Percentiles rank a stretch among this genome's conserved stretches.
These are phyloP conservation scores for Axis porcinus DNA, from an alignment of 2,113 vertebrate genomes.

Conservation along the genomic window DNA sequence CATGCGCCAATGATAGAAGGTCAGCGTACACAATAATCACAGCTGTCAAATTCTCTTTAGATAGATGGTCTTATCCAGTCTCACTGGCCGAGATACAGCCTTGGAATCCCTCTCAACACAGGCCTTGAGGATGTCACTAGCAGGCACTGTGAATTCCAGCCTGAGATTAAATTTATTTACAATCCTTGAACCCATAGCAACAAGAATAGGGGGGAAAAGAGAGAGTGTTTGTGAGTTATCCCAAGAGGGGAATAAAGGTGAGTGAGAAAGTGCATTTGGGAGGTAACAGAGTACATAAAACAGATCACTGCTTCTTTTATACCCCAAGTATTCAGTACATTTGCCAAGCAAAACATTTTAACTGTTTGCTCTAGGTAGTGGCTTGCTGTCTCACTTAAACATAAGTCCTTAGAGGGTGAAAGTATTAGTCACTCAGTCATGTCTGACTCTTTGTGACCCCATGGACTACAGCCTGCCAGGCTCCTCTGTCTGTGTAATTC, in stretches of 20 bases:
- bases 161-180: not conserved
- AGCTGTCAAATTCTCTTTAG: not conserved
- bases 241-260: not conserved
- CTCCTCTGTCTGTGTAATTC: not conserved
- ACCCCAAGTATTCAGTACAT: not conserved
- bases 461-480: not conserved
- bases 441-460: not conserved
- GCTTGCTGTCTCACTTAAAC: not conserved
- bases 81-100: fast-evolving
- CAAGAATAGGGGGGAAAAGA: not conserved
- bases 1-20: not conserved
- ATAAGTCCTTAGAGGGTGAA: not conserved
- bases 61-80: not conserved
- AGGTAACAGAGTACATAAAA: not conserved
- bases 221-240: not conserved
- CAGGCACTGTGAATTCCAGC: not conserved
- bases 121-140: not conserved
- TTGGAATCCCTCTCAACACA: not conserved
- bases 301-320: not conserved
- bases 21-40: not conserved
- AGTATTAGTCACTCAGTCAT: not conserved
- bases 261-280: not conserved
- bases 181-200: not conserved
- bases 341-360: not conserved
- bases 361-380: not conserved